Percentiles rank a stretch among this genome's conserved stretches.
Conservation (phyloP, 2,113 vertebrate genomes). For the Amphilophus citrinellus region DNA sequence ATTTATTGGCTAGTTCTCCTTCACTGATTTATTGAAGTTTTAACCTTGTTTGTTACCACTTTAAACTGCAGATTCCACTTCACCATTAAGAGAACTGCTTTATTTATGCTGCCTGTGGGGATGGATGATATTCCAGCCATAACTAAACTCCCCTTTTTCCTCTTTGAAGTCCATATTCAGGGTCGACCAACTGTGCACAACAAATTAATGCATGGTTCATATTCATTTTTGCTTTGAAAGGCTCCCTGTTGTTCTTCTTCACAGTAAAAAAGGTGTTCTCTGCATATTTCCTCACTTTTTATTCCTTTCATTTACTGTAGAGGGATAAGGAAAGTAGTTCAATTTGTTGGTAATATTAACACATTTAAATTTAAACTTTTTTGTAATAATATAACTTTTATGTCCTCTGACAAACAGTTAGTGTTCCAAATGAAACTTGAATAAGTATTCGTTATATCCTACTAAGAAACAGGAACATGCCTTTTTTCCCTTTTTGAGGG, state of each 20-base stretch:
- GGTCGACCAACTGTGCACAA: background rate
- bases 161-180: background rate
- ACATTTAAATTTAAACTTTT: background rate
- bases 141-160: background rate
- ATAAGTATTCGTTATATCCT: background rate
- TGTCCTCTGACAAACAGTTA: background rate
- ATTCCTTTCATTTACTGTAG: background rate
- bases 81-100: background rate
- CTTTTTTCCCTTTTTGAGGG: no score
- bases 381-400: background rate
- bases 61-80: background rate
- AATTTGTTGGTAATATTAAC: background rate
- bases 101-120: conserved; percentile 34
- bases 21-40: conserved; percentile 11
- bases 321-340: background rate
- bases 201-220: background rate
- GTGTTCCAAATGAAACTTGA: background rate
- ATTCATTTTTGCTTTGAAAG: background rate
- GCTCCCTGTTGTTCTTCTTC: background rate
- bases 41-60: conserved; percentile 8
- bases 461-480: no score
- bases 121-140: background rate
- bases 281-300: background rate
- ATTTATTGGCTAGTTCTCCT: background rate
- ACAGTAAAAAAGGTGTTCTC: background rate